These are phyloP conservation scores for Agrenia bidenticulata DNA, from an alignment of 2,888 invertebrate genomes.

Conservation along the genomic window DNA sequence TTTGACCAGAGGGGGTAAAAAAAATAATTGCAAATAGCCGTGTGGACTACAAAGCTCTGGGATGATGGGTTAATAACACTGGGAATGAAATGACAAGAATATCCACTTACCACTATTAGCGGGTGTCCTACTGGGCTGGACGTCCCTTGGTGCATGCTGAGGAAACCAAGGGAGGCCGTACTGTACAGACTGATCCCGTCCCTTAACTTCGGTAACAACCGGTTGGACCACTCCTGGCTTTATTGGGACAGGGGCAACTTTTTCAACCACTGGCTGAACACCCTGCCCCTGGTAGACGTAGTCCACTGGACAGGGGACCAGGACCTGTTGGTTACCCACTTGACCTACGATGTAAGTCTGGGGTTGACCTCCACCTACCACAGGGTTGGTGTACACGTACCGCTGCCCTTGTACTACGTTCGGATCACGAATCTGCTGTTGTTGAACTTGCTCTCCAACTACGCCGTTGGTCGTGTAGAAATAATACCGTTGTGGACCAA, in stretches of 20 bases:
- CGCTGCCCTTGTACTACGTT: neutral
- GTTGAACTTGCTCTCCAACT: neutral
- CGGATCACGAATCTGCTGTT: neutral
- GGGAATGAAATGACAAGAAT: constrained; percentile 15
- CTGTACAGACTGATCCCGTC: neutral
- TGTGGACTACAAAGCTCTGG: no score
- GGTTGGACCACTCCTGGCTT: constrained; percentile 15
- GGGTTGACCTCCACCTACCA: constrained; percentile 1
- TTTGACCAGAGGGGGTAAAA: no score
- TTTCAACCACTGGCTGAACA: constrained; percentile 14
- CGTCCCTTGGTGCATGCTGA: constrained; percentile 12
- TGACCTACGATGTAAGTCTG: constrained; percentile 2
- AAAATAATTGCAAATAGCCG: no score
- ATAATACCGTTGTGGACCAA: neutral
- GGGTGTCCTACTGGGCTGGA: constrained; percentile 9
- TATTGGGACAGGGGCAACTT: neutral
- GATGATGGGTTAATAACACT: no score
- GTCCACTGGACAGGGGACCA: constrained; percentile 25
- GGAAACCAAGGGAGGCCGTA: neutral
- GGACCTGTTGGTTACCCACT: constrained; percentile 18
- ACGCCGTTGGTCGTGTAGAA: neutral
- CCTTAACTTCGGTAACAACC: constrained; percentile 3
- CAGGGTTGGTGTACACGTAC: neutral
- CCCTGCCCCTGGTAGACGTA: constrained; percentile 14
- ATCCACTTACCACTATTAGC: constrained; percentile 13